Base-by-base conservation (phyloP, 1,140 invertebrate species). In the Scaptodrosophila lebanonensis region DNA sequence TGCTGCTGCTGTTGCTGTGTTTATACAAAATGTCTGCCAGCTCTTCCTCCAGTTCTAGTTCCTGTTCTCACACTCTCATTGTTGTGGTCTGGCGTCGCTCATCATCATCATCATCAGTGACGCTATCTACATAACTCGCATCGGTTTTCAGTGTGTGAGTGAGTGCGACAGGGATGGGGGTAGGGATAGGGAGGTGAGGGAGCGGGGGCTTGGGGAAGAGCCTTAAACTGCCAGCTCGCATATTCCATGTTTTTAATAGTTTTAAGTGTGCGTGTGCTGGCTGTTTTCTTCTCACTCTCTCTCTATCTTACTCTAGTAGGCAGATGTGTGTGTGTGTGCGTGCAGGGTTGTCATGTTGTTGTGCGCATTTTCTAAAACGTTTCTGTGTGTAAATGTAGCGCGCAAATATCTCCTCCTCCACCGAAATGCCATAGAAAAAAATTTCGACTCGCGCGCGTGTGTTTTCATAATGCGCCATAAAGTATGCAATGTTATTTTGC, bases 401-500 rank as follows among this genome's bases (percentile, higher is more conserved):
- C n/a, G 73, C 68, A 65, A 72, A 68, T 79, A 65, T 77, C 48
- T 30, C 11, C 8, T 25, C n/a, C n/a, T n/a, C n/a, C n/a, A n/a
- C n/a, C n/a, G n/a, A n/a, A n/a, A n/a, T n/a, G n/a, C n/a, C n/a
- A n/a, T n/a, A n/a, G n/a, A n/a, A n/a, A n/a, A n/a, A n/a, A n/a
- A n/a, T n/a, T n/a, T n/a, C n/a, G n/a, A n/a, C n/a, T n/a, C n/a
- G n/a, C n/a, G 57, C 47, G 69, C 69, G 73, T 82, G 75, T 79
- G 75, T 82, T 79, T 79, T 82, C 75, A 82, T 82, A 75, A 75
- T 82, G 69, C 76, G 75, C 75, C 76, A 82, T 82, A 82, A 82
- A 82, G 75, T 82, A 82, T 82, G 75, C 75, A 82, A 82, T 82
- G 75, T 82, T 82, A 82, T 82, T 82, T 82, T 82, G 69, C 54